Base-by-base conservation (phyloP, 2,797 vertebrate species). In the Petrocephalus schoutedeni region DNA sequence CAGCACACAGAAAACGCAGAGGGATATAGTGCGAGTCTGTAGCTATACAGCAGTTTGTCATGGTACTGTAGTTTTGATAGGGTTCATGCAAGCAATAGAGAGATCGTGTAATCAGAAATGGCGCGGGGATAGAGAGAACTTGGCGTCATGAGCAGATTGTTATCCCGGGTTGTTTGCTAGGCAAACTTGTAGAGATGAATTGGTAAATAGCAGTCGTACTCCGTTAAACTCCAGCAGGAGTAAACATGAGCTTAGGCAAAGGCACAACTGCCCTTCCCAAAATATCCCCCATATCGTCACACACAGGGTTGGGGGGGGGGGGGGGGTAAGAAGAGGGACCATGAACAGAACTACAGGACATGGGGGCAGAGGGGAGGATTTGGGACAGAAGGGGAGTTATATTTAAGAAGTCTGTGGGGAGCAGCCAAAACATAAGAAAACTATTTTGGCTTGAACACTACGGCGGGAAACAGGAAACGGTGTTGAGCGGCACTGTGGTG, bases 191-290 rank as follows among this genome's bases (percentile, higher is more conserved):
- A 32, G 53, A 23, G 28, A 85, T 56, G 82, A 85, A 57, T 41
- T 49, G 58, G n/a, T 86, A 86, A 16, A 58, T 21, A n/a, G 54
- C 54, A 64, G 85, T 36, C 61, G 85, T 86, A 41, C 85, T 59
- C n/a, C 36, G 8, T 49, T 58, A 51, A 51, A 56, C 1, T 80
- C n/a, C 45, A 58, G 57, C 45, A 21, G 85, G 36, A 51, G 45
- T 8, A 57, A 36, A 86, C 14, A 32, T 57, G 84, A 58, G 84
- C 53, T 32, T 19, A 28, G 85, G 36, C 59, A 86, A 67, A 86
- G 85, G 49, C 32, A 49, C 41, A 49, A 45, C 10, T 86, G 59
- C 19, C 61, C 85, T 45, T 67, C 85, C 32, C 84, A 86, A 59
- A 86, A 86, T 58, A 86, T 56, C 53, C 56, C 10, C 14, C 32